Conservation (phyloP, 2,113 vertebrate species). For the Syngnathoides biaculeatus region DNA sequence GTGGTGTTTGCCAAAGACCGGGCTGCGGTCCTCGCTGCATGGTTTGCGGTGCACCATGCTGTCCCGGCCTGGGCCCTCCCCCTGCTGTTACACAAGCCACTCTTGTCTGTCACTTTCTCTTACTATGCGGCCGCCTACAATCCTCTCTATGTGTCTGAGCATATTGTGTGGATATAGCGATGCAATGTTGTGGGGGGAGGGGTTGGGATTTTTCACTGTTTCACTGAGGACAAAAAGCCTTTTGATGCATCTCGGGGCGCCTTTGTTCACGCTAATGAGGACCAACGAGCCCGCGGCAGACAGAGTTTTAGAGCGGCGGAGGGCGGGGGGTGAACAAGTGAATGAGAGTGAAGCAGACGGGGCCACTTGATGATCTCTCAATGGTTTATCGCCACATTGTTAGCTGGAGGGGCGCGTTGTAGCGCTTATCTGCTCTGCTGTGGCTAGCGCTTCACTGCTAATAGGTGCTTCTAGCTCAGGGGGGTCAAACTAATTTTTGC, state of each 20-base stretch:
- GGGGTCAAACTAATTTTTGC: too few relatives aligned
- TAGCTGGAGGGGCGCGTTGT: constrained; percentile 20
- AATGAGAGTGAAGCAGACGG: constrained; percentile 28
- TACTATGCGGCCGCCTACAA: constrained; percentile 30
- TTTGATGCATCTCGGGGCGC: constrained; percentile 60
- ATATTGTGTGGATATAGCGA: constrained; percentile 32
- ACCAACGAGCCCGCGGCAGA: constrained; percentile 45
- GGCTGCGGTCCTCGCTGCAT: constrained; percentile 33
- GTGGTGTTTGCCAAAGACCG: constrained; percentile 13
- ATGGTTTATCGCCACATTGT: constrained; percentile 47
- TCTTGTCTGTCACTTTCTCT: constrained; percentile 67
- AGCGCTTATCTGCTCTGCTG: constrained; percentile 47
- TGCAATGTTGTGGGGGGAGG: constrained; percentile 14
- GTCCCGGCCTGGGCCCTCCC: constrained; percentile 50
- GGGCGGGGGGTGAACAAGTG: constrained; percentile 23
- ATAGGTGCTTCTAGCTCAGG: too few relatives aligned
- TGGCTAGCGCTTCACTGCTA: constrained; percentile 25
- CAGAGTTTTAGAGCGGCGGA: constrained; percentile 29
- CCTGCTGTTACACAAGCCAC: constrained; percentile 57
- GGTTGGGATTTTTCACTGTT: constrained; percentile 59
- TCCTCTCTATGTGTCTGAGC: constrained; percentile 40
- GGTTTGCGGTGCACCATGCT: constrained; percentile 14
- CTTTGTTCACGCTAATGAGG: constrained; percentile 64
- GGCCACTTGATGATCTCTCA: constrained; percentile 43
- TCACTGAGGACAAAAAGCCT: constrained; percentile 60